A percentile compares a stretch with the other conserved stretches of the same genome.
Evolutionary conservation across 2,113 vertebrate species (phyloP).

Genomic region (Zosterops lateralis): DNA sequence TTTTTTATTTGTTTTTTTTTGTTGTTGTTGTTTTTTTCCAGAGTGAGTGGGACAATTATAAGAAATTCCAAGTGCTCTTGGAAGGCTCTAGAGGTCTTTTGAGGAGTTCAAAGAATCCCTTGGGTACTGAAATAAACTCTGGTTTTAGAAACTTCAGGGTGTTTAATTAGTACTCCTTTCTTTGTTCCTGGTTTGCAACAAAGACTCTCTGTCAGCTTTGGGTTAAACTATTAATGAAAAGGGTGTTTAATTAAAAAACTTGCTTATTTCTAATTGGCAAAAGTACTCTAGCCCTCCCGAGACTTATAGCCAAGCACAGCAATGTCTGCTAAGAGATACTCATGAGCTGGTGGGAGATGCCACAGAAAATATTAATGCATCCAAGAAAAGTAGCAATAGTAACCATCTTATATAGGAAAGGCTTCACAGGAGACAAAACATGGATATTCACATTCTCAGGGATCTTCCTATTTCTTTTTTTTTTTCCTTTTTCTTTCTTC

Average conservation of each 20-base stretch:
- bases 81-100: background rate
- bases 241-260: slow-evolving; percentile 62
- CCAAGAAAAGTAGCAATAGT: background rate
- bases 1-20: background rate
- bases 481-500: background rate
- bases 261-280: slow-evolving; percentile 71
- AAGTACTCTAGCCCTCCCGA: slow-evolving; percentile 35
- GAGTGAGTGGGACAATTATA: background rate
- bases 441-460: background rate
- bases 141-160: slow-evolving; percentile 22
- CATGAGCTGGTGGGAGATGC: slow-evolving; percentile 47
- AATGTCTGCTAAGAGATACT: slow-evolving; percentile 35
- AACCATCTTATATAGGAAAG: background rate
- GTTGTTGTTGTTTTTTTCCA: too few relatives aligned
- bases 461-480: background rate
- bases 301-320: slow-evolving; percentile 40
- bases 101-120: background rate
- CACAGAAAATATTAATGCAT: slow-evolving; percentile 41
- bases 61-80: background rate
- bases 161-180: slow-evolving; percentile 59
- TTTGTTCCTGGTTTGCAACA: slow-evolving; percentile 23
- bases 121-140: slow-evolving; percentile 34
- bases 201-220: slow-evolving; percentile 20
- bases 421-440: background rate
- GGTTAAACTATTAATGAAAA: slow-evolving; percentile 43